A percentile compares a stretch with the other conserved stretches of the same genome.
Conservation (phyloP, 37 sponge, comb jelly and placozoan species). For the Agelas oroides region DNA sequence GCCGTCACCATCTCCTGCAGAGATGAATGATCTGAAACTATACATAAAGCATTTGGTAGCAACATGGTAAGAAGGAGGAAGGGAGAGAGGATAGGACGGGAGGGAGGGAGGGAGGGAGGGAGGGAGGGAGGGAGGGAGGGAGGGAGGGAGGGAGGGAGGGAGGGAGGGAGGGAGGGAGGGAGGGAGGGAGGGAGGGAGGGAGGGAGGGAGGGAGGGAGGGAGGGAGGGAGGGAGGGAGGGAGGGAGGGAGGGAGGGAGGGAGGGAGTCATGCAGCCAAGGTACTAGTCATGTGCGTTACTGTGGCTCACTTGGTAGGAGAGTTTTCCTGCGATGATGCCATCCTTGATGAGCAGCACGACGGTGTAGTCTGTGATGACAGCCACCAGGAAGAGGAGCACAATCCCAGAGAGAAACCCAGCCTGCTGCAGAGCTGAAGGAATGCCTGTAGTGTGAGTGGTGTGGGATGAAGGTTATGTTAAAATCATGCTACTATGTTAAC, state of each 20-base stretch:
- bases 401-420: slow-evolving; percentile 61
- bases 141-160: neutral
- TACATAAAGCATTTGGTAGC: too few relatives aligned
- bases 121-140: neutral
- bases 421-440: slow-evolving; percentile 61
- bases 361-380: slow-evolving; percentile 64
- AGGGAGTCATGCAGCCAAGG: neutral
- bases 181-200: neutral
- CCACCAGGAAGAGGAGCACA: slow-evolving; percentile 50
- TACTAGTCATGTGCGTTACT: too few relatives aligned
- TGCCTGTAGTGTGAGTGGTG: slow-evolving; percentile 5
- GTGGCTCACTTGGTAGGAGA: slow-evolving; percentile 47
- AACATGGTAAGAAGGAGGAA: neutral
- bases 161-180: neutral
- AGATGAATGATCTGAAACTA: neutral
- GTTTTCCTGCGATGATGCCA: slow-evolving; percentile 35
- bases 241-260: slow-evolving; percentile 6
- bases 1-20: slow-evolving; percentile 70
- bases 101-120: too few relatives aligned
- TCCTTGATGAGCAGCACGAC: slow-evolving; percentile 57
- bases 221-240: neutral
- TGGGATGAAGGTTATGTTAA: too few relatives aligned
- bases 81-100: neutral
- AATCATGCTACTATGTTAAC: too few relatives aligned
- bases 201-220: neutral